Base-by-base conservation (phyloP, 2,888 invertebrate genomes). In the Ephialtes manifestator region DNA sequence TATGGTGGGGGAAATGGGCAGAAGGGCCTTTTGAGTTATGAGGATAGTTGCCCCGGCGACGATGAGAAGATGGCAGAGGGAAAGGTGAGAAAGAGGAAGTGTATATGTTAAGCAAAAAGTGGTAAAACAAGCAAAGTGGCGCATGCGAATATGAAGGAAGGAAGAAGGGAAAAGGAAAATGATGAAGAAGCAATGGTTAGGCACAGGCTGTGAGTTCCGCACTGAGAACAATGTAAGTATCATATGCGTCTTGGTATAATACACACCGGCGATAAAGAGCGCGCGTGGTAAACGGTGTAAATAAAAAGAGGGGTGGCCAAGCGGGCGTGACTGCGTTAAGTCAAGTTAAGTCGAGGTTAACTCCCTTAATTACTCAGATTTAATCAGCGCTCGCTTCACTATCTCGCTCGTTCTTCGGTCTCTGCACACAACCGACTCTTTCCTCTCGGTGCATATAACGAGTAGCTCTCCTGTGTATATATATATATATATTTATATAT, bases 291-390 rank as follows among this genome's bases (percentile, higher is more conserved):
- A 93, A 92, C 89, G 92, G 90, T 90, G 91, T 89, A 90, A 92
- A 91, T 89, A 89, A 85, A 65, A 84, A 86, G 89, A 91, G 91
- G 93, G 93, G 93, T 92, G 93, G 91, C 90, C 92, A 93, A 93
- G 93, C 93, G 93, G 93, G 93, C 93, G 93, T 93, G 93, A 93
- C 93, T 93, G 93, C 92, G 93, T 93, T 93, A 93, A 93, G 93
- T 93, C 92, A 91, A 93, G 93, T 93, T 93, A 92, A 93, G 92
- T 92, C 93, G 92, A 93, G 93, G 93, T 93, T 93, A 93, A 93
- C 92, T 93, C 92, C 93, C 93, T 93, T 93, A 93, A 93, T 93
- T 93, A 93, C 93, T 93, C 92, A 93, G 93, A 93, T 93, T 93
- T 93, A 93, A 93, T 93, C 93, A 92, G 92, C 88, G 90, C 65